Percentiles rank a stretch among this genome's conserved stretches.
Conservation (phyloP, 1,140 invertebrate species). For the Papilio helenus region DNA sequence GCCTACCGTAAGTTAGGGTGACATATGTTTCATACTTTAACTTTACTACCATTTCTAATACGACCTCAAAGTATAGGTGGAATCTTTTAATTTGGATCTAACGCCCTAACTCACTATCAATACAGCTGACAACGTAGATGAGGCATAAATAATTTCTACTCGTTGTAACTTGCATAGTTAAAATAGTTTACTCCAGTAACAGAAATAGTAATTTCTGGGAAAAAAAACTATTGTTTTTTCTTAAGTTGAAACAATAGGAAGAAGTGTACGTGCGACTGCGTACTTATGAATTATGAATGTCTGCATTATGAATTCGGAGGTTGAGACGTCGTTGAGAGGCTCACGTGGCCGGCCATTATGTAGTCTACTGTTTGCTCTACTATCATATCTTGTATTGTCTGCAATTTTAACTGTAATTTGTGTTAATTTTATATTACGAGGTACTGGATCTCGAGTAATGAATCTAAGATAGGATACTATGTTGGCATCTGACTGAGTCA, state of each 20-base stretch:
- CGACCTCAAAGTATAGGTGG: not conserved
- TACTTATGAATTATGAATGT: constrained; percentile 38
- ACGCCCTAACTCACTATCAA: not conserved
- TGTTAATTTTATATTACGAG: constrained; percentile 2
- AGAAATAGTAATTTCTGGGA: constrained; percentile 22
- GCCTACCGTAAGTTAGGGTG: too few relatives aligned
- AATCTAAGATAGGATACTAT: not conserved
- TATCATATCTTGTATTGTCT: constrained; percentile 11
- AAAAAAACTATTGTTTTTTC: constrained; percentile 21
- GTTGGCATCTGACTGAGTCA: too few relatives aligned
- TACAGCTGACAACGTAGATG: not conserved
- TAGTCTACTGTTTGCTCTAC: constrained; percentile 7
- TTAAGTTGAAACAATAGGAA: constrained; percentile 23
- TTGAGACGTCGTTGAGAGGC: constrained; percentile 28
- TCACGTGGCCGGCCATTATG: constrained; percentile 31
- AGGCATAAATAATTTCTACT: not conserved
- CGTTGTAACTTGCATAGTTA: not conserved
- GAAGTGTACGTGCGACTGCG: constrained; percentile 22
- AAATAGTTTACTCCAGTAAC: constrained; percentile 20
- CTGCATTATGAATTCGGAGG: constrained; percentile 38
- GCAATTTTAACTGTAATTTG: not conserved
- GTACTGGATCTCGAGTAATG: not conserved
- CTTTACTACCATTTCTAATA: too few relatives aligned
- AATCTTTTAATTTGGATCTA: not conserved
- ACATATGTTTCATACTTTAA: too few relatives aligned